These are phyloP conservation scores for Aethina tumida DNA, from an alignment of 1,140 invertebrate species.

Conservation along the genomic window DNA sequence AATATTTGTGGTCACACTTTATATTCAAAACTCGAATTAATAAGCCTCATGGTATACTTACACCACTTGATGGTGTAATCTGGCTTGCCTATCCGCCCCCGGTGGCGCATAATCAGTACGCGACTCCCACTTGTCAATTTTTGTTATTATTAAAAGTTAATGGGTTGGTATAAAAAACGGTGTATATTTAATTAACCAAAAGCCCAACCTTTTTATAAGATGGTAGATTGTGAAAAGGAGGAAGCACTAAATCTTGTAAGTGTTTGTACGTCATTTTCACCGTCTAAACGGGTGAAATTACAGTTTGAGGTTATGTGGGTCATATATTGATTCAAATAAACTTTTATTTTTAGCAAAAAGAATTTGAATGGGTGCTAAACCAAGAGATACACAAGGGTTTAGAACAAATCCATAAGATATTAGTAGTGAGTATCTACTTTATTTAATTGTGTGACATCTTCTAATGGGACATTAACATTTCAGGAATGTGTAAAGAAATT, in stretches of 20 bases:
- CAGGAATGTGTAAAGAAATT: conserved; percentile 80
- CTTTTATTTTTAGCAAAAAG: conserved; percentile 83
- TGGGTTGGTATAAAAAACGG: too few relatives aligned
- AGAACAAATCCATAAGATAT: conserved; percentile 69
- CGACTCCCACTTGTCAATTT: too few relatives aligned
- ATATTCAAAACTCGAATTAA: too few relatives aligned
- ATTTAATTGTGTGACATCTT: background rate
- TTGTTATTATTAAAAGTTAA: too few relatives aligned
- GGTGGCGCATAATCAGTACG: too few relatives aligned
- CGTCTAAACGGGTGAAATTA: conserved; percentile 12
- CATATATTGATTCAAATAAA: too few relatives aligned
- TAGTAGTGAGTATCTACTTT: conserved; percentile 55
- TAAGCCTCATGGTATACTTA: too few relatives aligned
- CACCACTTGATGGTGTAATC: too few relatives aligned
- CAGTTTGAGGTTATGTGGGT: conserved; percentile 11
- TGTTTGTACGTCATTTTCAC: conserved; percentile 31
- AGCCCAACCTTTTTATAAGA: too few relatives aligned
- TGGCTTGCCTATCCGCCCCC: too few relatives aligned
- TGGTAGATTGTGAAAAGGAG: conserved; percentile 76
- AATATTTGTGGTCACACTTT: too few relatives aligned
- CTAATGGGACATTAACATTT: conserved; percentile 12
- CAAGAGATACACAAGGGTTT: conserved; percentile 82
- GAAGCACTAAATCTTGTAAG: conserved; percentile 75
- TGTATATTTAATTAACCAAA: too few relatives aligned
- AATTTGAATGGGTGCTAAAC: conserved; percentile 87